These are phyloP conservation scores for Icerya purchasi DNA, from an alignment of 2,888 invertebrate genomes.

Conservation along the genomic window DNA sequence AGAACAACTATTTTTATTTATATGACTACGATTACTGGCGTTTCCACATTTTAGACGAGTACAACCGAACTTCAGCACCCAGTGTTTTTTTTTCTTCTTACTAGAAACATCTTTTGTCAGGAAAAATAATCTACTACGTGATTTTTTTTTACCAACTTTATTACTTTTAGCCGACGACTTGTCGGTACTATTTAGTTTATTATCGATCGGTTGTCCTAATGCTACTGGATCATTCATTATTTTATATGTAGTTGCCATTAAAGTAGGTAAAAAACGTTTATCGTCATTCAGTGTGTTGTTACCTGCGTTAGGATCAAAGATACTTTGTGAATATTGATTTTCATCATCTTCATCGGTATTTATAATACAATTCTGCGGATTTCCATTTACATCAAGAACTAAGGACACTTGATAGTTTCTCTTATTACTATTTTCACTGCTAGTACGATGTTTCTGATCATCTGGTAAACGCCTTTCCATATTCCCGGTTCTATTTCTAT, in stretches of 20 bases:
- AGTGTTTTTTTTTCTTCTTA: slow-evolving; percentile 22
- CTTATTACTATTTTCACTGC: too few species aligned
- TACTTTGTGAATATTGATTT: too few species aligned
- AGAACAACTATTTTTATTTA: slow-evolving; percentile 21
- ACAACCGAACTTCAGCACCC: slow-evolving; percentile 23
- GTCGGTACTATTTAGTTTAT: too few species aligned
- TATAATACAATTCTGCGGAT: not conserved
- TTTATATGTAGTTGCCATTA: not conserved
- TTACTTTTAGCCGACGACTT: not conserved
- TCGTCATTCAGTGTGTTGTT: not conserved
- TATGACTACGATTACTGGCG: slow-evolving; percentile 17
- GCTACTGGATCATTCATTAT: not conserved
- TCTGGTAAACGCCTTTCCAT: too few species aligned
- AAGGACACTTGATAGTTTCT: not conserved
- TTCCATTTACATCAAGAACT: not conserved
- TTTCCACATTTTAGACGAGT: slow-evolving; percentile 20
- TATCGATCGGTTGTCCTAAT: not conserved
- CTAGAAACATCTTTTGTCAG: slow-evolving; percentile 3
- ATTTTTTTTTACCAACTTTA: not conserved
- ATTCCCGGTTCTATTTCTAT: too few species aligned
- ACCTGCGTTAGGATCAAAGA: not conserved
- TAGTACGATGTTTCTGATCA: too few species aligned
- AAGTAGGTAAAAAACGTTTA: too few species aligned
- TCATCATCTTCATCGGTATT: not conserved
- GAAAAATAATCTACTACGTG: not conserved